Evolutionary conservation across 1,140 invertebrate genomes (phyloP), one percentile per base, ranked within the genome.

Genomic region (Odontomachus brunneus): DNA sequence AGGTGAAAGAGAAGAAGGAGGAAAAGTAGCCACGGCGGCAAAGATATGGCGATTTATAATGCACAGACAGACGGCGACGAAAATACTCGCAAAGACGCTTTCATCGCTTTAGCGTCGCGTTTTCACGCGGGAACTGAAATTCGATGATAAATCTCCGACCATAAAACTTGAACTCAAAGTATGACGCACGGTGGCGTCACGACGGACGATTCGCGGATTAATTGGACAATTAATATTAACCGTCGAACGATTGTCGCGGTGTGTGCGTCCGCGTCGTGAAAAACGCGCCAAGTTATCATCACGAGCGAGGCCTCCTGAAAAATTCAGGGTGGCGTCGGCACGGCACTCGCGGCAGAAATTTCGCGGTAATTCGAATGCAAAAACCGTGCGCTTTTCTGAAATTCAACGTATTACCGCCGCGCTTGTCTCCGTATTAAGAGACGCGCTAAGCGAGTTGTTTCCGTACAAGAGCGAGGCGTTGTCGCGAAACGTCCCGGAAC

Each of bases 371-470:
- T 62, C 75, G 80, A 87, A 87, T 87, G 86, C 75, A 71, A 80
- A 87, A 83, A 65, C 55, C 62, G 51, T 49, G 82, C 74, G 82
- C 82, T 84, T 82, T 88, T 88, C 84, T 88, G 84, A 85, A 88
- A 84, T 67, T 74, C 59, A 82, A 63, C 78, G 69, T 80, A 80
- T 74, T 82, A 82, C 53, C 44, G 69, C 29, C 62, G 82, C 59
- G 66, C 72, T 57, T 24, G 65, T 53, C 53, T 59, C 73, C 87
- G 87, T 85, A 88, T 89, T 88, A 89, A 88, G 88, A 73, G 84
- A 67, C 59, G 65, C 76, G 72, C 81, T 89, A 89, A 89, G 88
- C 88, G 86, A 85, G 86, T 89, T 89, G 86, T 88, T 89, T 89
- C 76, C 86, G 87, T 88, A 66, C 73, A 85, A 88, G 86, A 82